Evolutionary conservation across 64 coral and sea anemone genomes (phyloP), one percentile per base, ranked within the genome.

Genomic region (Porites lutea): DNA sequence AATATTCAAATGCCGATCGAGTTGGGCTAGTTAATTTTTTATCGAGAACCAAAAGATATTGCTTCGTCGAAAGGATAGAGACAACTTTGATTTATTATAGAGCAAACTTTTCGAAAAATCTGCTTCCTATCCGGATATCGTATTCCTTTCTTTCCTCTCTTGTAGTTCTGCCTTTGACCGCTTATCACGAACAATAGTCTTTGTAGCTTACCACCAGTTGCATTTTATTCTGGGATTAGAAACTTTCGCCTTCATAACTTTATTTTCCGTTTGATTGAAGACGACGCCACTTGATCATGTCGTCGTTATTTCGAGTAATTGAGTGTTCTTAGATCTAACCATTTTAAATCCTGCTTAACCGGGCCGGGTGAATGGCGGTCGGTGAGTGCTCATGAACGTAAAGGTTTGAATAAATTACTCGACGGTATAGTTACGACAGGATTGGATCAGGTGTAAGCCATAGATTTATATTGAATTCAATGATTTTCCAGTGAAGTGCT

Each of bases 1-100:
- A 84, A 84, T 84, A 84, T 84, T 84, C 62, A 84, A 84, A 84
- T 84, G 67, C 81, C 81, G 65, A 51, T 65, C 81, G 46, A 84
- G 79, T 22, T 63, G 46, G 62, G 81, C 63, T 84, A n/a, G 81
- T 84, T 84, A 84, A 84, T 84, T 84, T 84, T 84, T 84, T n/a
- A 84, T 84, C 81, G 37, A 67, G 69, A 44, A 48, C 81, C 7
- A 15, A 16, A 84, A 81, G 37, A 84, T 84, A 84, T 68, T 69
- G 46, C 48, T 4, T 20, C 19, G 9, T 84, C 19, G 16, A 84
- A 84, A 64, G 81, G 63, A 69, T 54, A 84, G 47, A 48, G 46
- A 11, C 10, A 84, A 69, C 63, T 84, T 84, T 84, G 81, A 84
- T 84, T 84, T 84, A 68, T 67, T 84, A 69, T 68, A 52, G 62